Percentiles rank a stretch among this genome's conserved stretches.
Evolutionary conservation across 2,888 invertebrate species (phyloP).

Genomic region (Seira musarum): DNA sequence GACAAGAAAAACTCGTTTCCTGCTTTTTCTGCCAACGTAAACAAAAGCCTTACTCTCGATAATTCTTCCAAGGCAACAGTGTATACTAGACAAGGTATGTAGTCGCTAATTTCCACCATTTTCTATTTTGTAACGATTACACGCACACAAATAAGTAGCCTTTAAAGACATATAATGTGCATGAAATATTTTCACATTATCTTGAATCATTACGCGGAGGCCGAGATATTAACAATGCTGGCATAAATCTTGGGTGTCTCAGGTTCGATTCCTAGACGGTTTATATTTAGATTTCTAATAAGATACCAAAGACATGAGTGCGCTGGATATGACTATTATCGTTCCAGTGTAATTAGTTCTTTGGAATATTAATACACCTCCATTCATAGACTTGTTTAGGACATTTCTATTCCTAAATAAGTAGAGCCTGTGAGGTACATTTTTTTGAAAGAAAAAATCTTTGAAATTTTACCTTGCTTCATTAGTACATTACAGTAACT

Average conservation of each 20-base stretch:
- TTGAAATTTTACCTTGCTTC: too few relatives aligned
- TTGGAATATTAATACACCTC: slow-evolving; percentile 36
- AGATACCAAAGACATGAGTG: slow-evolving; percentile 37
- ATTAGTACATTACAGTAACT: too few relatives aligned
- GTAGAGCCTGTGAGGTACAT: slow-evolving; percentile 47
- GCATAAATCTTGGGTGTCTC: too few relatives aligned
- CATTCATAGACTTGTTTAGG: slow-evolving; percentile 43
- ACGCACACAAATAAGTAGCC: too few relatives aligned
- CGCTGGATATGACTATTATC: neutral
- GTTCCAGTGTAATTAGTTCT: slow-evolving; percentile 36
- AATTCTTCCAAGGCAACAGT: slow-evolving; percentile 35
- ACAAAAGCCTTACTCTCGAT: slow-evolving; percentile 55
- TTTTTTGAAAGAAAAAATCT: neutral
- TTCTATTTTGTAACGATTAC: neutral
- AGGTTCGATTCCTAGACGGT: neutral
- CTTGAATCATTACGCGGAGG: too few relatives aligned
- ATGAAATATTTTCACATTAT: too few relatives aligned
- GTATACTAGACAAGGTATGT: slow-evolving; percentile 51
- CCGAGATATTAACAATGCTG: too few relatives aligned
- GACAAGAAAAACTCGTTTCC: slow-evolving; percentile 67
- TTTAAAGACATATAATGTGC: too few relatives aligned
- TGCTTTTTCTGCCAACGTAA: slow-evolving; percentile 55
- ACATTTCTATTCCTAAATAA: slow-evolving; percentile 29
- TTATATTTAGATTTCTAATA: too few relatives aligned
- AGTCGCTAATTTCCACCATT: neutral